phyloP scores from a whole-genome alignment of 2,113 vertebrate genomes.

The Butorides virescens region DNA sequence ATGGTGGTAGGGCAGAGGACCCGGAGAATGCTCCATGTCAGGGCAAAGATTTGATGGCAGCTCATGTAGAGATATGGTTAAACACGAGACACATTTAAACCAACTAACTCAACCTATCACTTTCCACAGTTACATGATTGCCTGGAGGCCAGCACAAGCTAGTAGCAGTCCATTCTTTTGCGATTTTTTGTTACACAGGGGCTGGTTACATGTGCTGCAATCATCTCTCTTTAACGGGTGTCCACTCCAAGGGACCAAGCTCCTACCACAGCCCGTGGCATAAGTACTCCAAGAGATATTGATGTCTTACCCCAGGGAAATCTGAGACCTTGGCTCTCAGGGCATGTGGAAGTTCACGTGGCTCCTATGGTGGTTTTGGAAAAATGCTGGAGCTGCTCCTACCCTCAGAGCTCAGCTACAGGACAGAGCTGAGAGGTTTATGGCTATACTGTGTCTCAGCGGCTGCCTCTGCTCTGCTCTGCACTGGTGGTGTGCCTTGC shows the following conservation, averaged over 20 bases:
- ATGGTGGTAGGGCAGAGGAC: neutral
- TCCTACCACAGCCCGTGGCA: neutral
- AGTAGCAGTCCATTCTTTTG: neutral
- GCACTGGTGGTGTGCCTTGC: neutral
- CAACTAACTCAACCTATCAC: neutral
- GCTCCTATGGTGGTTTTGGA: neutral
- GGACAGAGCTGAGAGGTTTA: neutral
- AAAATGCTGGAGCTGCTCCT: neutral
- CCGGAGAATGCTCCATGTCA: neutral
- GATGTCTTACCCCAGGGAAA: fast-evolving
- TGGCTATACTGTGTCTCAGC: neutral
- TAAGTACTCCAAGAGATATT: neutral
- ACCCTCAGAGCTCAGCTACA: neutral
- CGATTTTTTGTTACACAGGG: neutral
- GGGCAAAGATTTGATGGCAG: neutral
- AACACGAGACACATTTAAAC: neutral
- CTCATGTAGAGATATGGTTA: neutral
- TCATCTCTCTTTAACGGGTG: neutral
- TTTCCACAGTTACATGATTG: neutral
- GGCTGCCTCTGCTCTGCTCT: neutral
- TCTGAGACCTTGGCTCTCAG: neutral
- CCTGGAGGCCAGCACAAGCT: neutral
- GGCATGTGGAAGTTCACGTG: neutral
- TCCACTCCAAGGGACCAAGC: neutral
- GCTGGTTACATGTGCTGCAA: neutral